Conservation (phyloP, 2,888 invertebrate species). For the Cloeon dipterum region DNA sequence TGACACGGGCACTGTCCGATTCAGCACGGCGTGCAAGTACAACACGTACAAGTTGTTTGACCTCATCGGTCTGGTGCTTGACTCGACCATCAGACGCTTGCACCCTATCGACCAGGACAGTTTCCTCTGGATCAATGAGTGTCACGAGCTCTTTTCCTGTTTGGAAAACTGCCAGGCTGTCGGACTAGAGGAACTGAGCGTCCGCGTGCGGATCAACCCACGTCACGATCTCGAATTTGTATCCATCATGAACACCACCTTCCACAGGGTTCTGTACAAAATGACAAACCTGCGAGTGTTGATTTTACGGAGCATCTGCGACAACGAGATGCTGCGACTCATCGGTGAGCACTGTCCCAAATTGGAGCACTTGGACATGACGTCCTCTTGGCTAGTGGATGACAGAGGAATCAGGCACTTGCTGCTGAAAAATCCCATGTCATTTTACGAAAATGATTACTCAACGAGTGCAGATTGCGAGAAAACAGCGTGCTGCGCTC, state of each 20-base stretch:
- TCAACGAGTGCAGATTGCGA: slow-evolving; percentile 2
- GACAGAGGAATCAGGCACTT: slow-evolving; percentile 12
- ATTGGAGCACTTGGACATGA: slow-evolving; percentile 13
- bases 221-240: slow-evolving; percentile 6
- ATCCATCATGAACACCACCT: slow-evolving; percentile 8
- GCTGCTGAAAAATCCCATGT: slow-evolving; percentile 8
- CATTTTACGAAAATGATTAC: slow-evolving; percentile 1
- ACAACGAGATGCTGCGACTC: slow-evolving; percentile 12
- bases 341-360: slow-evolving; percentile 12
- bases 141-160: slow-evolving; percentile 8
- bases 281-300: slow-evolving; percentile 11
- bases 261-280: slow-evolving; percentile 10
- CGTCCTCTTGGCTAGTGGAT: slow-evolving; percentile 13
- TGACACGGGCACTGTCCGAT: slow-evolving; percentile 1
- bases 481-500: slow-evolving; percentile 1
- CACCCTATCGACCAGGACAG: slow-evolving; percentile 8
- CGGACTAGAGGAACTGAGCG: slow-evolving; percentile 11
- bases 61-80: slow-evolving; percentile 8
- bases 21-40: slow-evolving; percentile 2
- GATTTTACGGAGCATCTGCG: slow-evolving; percentile 12
- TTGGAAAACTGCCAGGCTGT: slow-evolving; percentile 10
- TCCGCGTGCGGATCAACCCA: slow-evolving; percentile 6
- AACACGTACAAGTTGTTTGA: slow-evolving; percentile 8
- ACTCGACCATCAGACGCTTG: slow-evolving; percentile 6
- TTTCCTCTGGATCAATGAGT: slow-evolving; percentile 7